Evolutionary conservation across 2,888 invertebrate genomes (phyloP).

Genomic region (Xanthia icteritia): DNA sequence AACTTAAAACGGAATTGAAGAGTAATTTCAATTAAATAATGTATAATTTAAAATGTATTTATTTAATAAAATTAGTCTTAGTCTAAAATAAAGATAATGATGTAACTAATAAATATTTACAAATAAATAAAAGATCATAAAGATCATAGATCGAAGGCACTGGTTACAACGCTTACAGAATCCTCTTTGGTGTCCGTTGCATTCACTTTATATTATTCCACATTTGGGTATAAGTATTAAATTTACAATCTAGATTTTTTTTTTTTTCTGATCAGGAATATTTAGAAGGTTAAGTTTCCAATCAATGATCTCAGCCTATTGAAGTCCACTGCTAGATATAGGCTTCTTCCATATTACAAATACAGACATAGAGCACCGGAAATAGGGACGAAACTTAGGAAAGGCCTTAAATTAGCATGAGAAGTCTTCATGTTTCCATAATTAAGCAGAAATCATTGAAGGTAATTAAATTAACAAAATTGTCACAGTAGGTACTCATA

Average conservation of each 20-base stretch:
- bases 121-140: no score
- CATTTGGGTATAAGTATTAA: background rate
- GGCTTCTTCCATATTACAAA: background rate
- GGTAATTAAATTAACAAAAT: background rate
- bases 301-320: background rate
- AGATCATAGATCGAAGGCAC: slow-evolving; percentile 48
- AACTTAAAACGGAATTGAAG: background rate
- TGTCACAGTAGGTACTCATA: background rate
- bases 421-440: background rate
- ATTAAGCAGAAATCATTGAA: background rate
- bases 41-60: slow-evolving; percentile 11
- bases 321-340: background rate
- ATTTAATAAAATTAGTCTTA: slow-evolving; percentile 28
- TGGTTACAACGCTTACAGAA: slow-evolving; percentile 44
- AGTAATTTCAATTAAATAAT: background rate
- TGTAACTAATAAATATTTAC: slow-evolving; percentile 51
- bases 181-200: slow-evolving; percentile 60
- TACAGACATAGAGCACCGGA: background rate
- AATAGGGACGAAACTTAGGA: background rate
- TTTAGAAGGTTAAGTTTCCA: slow-evolving; percentile 3
- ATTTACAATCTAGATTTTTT: background rate
- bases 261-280: background rate
- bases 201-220: slow-evolving; percentile 1
- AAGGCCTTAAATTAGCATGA: background rate
- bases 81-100: slow-evolving; percentile 14